Percentiles rank a stretch among this genome's conserved stretches.
Conservation (phyloP, 2,888 invertebrate genomes). For the Ferdinandea cuprea region DNA sequence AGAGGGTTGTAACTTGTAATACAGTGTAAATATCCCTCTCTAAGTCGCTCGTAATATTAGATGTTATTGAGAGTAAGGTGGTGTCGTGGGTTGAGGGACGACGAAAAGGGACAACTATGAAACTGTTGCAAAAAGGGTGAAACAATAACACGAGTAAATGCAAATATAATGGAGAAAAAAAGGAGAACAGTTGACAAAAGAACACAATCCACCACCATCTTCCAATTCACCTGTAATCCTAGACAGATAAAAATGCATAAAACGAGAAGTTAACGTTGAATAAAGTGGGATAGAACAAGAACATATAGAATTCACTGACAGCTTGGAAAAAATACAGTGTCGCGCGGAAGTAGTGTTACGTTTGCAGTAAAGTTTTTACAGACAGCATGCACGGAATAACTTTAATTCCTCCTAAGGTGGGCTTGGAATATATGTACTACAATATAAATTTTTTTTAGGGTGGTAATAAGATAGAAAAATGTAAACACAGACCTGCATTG, state of each 20-base stretch:
- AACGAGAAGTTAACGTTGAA: conserved; percentile 31
- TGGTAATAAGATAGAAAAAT: no score
- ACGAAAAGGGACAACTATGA: conserved; percentile 12
- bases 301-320: conserved; percentile 8
- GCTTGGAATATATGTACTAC: no score
- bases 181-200: background rate
- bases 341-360: background rate
- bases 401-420: no score
- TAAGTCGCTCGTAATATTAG: conserved; percentile 23
- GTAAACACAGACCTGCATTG: no score
- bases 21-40: conserved; percentile 8
- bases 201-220: conserved; percentile 25
- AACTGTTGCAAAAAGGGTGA: conserved; percentile 17
- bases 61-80: background rate
- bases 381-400: background rate
- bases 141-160: conserved; percentile 28
- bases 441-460: no score
- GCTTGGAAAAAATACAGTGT: conserved; percentile 20
- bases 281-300: conserved; percentile 38
- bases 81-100: background rate
- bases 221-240: conserved; percentile 54
- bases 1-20: conserved; percentile 18
- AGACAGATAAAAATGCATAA: conserved; percentile 33
- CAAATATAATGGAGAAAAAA: conserved; percentile 4
- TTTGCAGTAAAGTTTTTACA: background rate